phyloP scores from a whole-genome alignment of 92 coral and sea anemone species.

The Micromussa lordhowensis region DNA sequence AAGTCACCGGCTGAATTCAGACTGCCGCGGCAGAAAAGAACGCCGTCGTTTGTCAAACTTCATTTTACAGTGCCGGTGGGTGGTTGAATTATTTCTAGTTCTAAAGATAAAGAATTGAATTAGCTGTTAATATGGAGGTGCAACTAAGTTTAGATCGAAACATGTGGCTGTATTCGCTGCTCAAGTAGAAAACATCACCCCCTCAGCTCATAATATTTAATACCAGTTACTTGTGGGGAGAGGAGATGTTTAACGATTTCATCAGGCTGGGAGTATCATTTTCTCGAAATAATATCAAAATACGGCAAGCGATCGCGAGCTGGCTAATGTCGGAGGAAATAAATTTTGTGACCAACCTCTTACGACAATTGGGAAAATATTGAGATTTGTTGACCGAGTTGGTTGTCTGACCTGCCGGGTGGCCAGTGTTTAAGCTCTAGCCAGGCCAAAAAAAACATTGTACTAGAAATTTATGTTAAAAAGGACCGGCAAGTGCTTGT shows the following conservation, averaged over 20 bases:
- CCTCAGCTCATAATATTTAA: slow-evolving; percentile 81
- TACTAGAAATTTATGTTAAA: slow-evolving; percentile 31
- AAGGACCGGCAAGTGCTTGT: slow-evolving; percentile 56
- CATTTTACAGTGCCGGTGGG: neutral
- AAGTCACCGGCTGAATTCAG: slow-evolving; percentile 44
- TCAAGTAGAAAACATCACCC: slow-evolving; percentile 13
- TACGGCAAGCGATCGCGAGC: neutral
- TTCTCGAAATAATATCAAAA: neutral
- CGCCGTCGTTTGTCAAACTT: neutral
- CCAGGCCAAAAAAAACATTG: slow-evolving; percentile 46
- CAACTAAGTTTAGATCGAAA: slow-evolving; percentile 52
- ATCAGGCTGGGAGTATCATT: neutral
- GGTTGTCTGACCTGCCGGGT: slow-evolving; percentile 58
- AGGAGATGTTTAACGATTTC: neutral
- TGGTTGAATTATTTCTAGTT: slow-evolving; percentile 18
- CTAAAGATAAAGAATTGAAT: neutral
- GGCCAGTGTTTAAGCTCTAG: slow-evolving; percentile 57
- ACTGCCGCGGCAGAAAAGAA: neutral
- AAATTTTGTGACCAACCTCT: neutral
- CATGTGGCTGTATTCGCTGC: slow-evolving; percentile 29
- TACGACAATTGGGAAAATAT: neutral
- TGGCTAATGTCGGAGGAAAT: neutral
- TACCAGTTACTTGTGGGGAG: slow-evolving; percentile 21
- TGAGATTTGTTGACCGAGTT: slow-evolving; percentile 50
- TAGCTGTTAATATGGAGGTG: slow-evolving; percentile 17